Evolutionary conservation across 2,113 vertebrate species (phyloP), one percentile per base, ranked within the genome.

Genomic region (Jaculus jaculus): DNA sequence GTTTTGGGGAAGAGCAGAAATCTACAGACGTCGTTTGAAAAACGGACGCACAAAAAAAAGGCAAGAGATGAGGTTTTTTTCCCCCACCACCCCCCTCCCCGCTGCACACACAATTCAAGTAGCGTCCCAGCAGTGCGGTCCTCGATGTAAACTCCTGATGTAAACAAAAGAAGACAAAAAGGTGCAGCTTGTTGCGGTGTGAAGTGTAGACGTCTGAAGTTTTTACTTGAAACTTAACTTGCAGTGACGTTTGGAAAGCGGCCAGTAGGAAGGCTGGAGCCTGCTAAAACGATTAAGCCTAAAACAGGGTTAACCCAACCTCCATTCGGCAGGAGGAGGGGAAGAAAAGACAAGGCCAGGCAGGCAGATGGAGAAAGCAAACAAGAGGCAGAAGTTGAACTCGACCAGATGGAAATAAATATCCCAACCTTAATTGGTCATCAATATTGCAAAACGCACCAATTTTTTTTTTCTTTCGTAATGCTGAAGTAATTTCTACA

Each of bases 371-470:
- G 94, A 89, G 89, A 92, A 92, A 86, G 88, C 90, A 92, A 95
- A 90, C 72, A 77, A 81, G 92, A 93, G 72, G 63, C 93, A 81
- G 86, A 87, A 94, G 89, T 65, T 95, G 93, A 84, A 91, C 89
- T 94, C 73, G 63, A 93, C 89, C 93, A 94, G 94, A 96, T 85
- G 94, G 96, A 91, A 90, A 94, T 87, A 96, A 93, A 91, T 95
- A 79, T 77, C 89, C 94, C 87, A 86, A 90, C 78, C 65, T 89
- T 94, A 84, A 60, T 26, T 89, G 91, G 84, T 91, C 77, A 66
- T 92, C 92, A 94, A 26, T 90, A 95, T 85, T 89, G 87, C 87
- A 91, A 93, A 96, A 96, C 85, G 89, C 65, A 77, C 13, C 74
- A 66, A 54, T 93, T 39, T 74, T 51, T 61, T 47, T 58, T 93